phyloP scores from a whole-genome alignment of 2,888 invertebrate genomes.

The Thera britannica region DNA sequence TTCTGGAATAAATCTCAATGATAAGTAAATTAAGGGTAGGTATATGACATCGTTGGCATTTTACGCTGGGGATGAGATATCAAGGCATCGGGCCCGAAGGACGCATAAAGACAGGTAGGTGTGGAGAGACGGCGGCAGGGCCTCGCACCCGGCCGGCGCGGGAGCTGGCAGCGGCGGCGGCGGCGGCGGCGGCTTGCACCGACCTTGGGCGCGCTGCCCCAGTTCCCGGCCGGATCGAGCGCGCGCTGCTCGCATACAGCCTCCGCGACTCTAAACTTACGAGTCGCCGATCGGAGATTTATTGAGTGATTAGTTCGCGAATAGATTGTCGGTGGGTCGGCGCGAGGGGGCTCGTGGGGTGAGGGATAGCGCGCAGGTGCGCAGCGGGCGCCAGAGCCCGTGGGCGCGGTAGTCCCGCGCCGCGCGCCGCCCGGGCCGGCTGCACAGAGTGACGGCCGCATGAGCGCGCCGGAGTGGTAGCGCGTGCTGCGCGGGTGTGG shows the following conservation, averaged over 20 bases:
- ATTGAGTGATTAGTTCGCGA: constrained; percentile 48
- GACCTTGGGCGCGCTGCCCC: constrained; percentile 42
- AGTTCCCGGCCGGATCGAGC: constrained; percentile 34
- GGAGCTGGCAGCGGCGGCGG: background rate
- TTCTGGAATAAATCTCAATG: background rate
- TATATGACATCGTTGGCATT: background rate
- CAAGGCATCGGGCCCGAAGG: constrained; percentile 21
- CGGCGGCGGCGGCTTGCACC: constrained; percentile 36
- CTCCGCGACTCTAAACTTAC: constrained; percentile 33
- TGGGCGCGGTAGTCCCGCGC: constrained; percentile 69
- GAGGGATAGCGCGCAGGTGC: constrained; percentile 63
- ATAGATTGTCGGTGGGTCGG: constrained; percentile 13
- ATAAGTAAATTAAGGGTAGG: background rate
- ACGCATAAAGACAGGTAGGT: constrained; percentile 23
- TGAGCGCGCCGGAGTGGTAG: constrained; percentile 81
- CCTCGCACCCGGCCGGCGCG: constrained; percentile 5
- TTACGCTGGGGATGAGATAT: constrained; percentile 19
- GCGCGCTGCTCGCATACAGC: constrained; percentile 33
- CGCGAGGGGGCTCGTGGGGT: constrained; percentile 16
- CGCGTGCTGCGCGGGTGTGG: constrained; percentile 83
- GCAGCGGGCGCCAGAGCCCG: constrained; percentile 49
- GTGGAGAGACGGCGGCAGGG: constrained; percentile 7
- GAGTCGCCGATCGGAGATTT: constrained; percentile 41
- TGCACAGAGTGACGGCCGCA: constrained; percentile 68
- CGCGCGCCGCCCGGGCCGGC: constrained; percentile 77